These are phyloP conservation scores for Drosophila simulans DNA, from an alignment of 1,140 invertebrate genomes.

Conservation along the genomic window DNA sequence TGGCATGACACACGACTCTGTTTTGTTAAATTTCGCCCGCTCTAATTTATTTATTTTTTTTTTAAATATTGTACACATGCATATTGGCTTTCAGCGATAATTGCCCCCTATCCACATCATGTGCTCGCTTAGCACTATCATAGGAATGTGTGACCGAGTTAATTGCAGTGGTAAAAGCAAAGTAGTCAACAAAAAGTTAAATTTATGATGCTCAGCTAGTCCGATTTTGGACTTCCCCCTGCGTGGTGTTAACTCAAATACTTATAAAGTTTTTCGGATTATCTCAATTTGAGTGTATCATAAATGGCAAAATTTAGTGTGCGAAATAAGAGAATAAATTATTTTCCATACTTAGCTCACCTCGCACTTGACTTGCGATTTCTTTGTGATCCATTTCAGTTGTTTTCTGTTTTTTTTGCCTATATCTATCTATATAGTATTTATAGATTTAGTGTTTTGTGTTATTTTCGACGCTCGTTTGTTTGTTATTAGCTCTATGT, in stretches of 20 bases:
- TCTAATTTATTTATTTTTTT: slow-evolving; percentile 14
- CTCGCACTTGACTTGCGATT: slow-evolving; percentile 84
- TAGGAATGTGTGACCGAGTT: slow-evolving; percentile 20
- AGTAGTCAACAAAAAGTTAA: slow-evolving; percentile 8
- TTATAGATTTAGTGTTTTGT: slow-evolving; percentile 47
- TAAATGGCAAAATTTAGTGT: slow-evolving; percentile 14
- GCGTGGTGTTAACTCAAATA: not conserved
- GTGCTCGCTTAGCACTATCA: slow-evolving; percentile 20
- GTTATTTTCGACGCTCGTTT: slow-evolving; percentile 31
- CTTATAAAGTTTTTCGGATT: not conserved
- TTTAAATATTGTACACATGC: slow-evolving; percentile 18
- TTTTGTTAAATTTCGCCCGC: slow-evolving; percentile 10
- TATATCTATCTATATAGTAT: slow-evolving; percentile 34
- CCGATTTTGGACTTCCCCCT: not conserved
- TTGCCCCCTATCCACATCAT: slow-evolving; percentile 17
- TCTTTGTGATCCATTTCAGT: slow-evolving; percentile 79
- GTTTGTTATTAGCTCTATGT: slow-evolving; percentile 19
- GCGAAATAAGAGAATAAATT: slow-evolving; percentile 12
- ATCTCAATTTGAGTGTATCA: not conserved
- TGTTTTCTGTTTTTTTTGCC: slow-evolving; percentile 31
- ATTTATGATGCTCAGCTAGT: not conserved
- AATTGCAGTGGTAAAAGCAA: slow-evolving; percentile 1
- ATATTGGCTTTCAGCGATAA: slow-evolving; percentile 38
- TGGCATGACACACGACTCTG: slow-evolving; percentile 35
- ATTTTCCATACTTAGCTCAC: slow-evolving; percentile 78